A percentile compares a stretch with the other conserved stretches of the same genome.
Evolutionary conservation across 2,113 vertebrate genomes (phyloP).

Genomic region (Abramis brama): DNA sequence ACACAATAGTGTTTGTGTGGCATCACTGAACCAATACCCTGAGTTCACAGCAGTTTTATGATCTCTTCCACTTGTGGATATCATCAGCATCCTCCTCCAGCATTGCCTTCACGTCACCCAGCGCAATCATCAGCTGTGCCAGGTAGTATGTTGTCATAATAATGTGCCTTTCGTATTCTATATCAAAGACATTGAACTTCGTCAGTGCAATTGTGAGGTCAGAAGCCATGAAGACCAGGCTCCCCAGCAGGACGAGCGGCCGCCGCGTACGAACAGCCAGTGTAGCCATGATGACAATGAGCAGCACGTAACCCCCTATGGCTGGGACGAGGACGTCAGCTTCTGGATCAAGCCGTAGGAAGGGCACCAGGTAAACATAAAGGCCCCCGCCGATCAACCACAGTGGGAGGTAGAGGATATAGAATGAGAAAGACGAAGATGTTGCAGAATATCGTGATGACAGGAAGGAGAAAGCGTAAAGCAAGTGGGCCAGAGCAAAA

Average conservation of each 20-base stretch:
- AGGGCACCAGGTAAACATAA: constrained; percentile 66
- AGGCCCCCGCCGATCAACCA: constrained; percentile 2
- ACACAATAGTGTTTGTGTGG: background rate
- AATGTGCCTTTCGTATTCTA: constrained; percentile 52
- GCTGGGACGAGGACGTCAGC: constrained; percentile 64
- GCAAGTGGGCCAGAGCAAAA: constrained; percentile 78
- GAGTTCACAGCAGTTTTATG: constrained; percentile 55
- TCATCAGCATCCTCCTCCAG: constrained; percentile 55
- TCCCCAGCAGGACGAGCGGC: constrained; percentile 62
- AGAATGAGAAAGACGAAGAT: constrained; percentile 57
- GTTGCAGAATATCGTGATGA: constrained; percentile 64
- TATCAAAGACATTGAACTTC: constrained; percentile 68
- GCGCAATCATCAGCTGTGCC: constrained; percentile 79
- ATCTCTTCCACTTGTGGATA: constrained; percentile 73
- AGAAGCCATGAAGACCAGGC: constrained; percentile 76
- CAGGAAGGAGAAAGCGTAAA: constrained; percentile 76
- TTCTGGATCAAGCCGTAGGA: constrained; percentile 63
- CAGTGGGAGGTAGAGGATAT: constrained; percentile 60
- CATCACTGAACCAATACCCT: background rate
- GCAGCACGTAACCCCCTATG: constrained; percentile 64
- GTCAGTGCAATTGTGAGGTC: constrained; percentile 76
- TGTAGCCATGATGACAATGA: constrained; percentile 73
- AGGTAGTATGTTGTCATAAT: constrained; percentile 84
- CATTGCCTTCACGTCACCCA: constrained; percentile 70
- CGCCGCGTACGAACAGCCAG: constrained; percentile 66